phyloP scores from a whole-genome alignment of 2,797 vertebrate genomes.

The Betta splendens region DNA sequence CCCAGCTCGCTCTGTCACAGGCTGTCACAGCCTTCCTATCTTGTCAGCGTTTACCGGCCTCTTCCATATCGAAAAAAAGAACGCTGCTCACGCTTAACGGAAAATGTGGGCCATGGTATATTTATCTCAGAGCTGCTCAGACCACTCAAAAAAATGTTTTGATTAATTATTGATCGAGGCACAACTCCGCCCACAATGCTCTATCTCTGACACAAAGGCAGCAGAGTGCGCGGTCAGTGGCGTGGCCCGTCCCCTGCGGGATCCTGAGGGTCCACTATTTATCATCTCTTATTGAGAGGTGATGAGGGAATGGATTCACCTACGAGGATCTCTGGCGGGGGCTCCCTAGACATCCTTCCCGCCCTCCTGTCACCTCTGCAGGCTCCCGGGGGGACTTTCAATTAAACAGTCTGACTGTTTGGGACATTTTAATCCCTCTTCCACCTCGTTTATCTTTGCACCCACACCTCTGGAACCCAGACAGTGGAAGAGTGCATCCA shows the following conservation, averaged over 20 bases:
- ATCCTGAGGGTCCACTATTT: constrained; percentile 69
- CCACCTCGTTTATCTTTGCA: constrained; percentile 74
- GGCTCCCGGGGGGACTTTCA: constrained; percentile 77
- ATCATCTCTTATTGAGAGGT: constrained; percentile 76
- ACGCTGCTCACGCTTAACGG: too few relatives aligned
- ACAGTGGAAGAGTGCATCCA: constrained; percentile 58
- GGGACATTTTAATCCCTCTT: constrained; percentile 80
- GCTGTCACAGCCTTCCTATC: too few relatives aligned
- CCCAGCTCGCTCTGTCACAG: too few relatives aligned
- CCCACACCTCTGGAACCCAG: constrained; percentile 67
- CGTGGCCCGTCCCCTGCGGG: constrained; percentile 61
- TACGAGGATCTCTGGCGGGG: constrained; percentile 67
- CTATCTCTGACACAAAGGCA: constrained; percentile 66
- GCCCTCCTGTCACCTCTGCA: constrained; percentile 43
- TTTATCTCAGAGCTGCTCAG: too few relatives aligned
- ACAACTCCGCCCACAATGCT: constrained; percentile 27
- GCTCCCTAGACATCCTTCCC: constrained; percentile 58
- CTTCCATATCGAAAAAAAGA: too few relatives aligned
- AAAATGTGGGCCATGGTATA: too few relatives aligned
- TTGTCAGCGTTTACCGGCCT: too few relatives aligned
- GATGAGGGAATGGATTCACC: constrained; percentile 76
- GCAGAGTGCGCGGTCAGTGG: constrained; percentile 31
- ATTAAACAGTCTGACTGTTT: constrained; percentile 76
- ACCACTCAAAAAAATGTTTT: too few relatives aligned
- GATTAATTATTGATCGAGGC: constrained; percentile 82